A percentile compares a stretch with the other conserved stretches of the same genome.
phyloP scores from a whole-genome alignment of 2,113 vertebrate genomes.

The Proterorhinus semilunaris region DNA sequence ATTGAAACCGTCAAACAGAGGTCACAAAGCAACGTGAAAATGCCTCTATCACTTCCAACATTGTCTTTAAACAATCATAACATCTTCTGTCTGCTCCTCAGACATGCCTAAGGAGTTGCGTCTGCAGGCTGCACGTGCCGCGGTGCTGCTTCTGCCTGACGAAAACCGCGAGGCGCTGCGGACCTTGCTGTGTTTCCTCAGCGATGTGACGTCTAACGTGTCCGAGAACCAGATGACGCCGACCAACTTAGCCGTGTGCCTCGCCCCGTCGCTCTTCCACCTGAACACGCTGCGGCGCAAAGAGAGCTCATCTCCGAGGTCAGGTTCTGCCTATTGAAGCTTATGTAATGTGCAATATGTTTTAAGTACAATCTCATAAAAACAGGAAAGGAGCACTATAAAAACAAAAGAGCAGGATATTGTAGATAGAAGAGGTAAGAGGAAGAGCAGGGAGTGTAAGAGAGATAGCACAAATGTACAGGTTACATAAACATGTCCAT shows the following conservation, averaged over 20 bases:
- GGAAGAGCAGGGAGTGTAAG: slow-evolving; percentile 23
- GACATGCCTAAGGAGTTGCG: slow-evolving; percentile 93
- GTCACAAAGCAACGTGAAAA: slow-evolving; percentile 13
- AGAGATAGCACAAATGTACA: slow-evolving; percentile 35
- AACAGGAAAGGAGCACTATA: slow-evolving; percentile 62
- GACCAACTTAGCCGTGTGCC: slow-evolving; percentile 94
- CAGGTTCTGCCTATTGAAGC: neutral
- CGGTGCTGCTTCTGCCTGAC: slow-evolving; percentile 89
- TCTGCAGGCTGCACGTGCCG: slow-evolving; percentile 87
- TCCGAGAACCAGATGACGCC: slow-evolving; percentile 97
- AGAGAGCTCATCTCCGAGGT: slow-evolving; percentile 91
- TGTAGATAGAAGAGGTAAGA: slow-evolving; percentile 32
- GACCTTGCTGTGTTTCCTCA: slow-evolving; percentile 90
- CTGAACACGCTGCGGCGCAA: slow-evolving; percentile 90
- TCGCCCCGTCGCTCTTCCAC: slow-evolving; percentile 96
- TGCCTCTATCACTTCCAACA: neutral
- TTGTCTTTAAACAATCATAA: neutral
- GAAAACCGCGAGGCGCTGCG: slow-evolving; percentile 90
- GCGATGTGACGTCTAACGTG: slow-evolving; percentile 85
- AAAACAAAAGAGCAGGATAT: slow-evolving; percentile 51
- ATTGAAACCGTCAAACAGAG: slow-evolving; percentile 2
- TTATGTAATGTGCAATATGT: slow-evolving; percentile 32
- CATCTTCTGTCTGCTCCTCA: slow-evolving; percentile 48
- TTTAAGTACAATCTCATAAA: slow-evolving; percentile 37
- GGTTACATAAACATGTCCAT: slow-evolving; percentile 43